These are phyloP conservation scores for Phyto melanocephala DNA, from an alignment of 2,888 invertebrate species.

Conservation along the genomic window DNA sequence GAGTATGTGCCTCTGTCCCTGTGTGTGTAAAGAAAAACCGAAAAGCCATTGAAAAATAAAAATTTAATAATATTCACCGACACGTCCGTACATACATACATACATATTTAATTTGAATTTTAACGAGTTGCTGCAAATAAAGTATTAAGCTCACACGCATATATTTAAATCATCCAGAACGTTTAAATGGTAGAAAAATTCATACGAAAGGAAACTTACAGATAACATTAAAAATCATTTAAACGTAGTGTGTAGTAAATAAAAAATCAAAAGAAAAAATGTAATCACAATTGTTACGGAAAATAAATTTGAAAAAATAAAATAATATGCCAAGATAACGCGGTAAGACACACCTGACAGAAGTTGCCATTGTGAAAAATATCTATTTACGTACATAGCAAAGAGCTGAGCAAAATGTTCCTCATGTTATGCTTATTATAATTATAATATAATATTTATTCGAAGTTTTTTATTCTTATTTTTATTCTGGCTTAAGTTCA, in stretches of 20 bases:
- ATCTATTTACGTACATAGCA: no score
- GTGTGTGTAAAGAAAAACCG: background rate
- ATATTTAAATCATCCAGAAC: slow-evolving; percentile 1
- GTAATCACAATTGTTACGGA: background rate
- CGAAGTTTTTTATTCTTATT: no score
- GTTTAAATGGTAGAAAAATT: slow-evolving; percentile 11
- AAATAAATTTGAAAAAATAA: background rate
- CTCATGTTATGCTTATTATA: no score
- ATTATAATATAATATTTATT: no score
- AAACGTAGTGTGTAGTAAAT: background rate
- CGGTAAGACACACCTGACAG: slow-evolving; percentile 18
- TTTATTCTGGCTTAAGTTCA: no score
- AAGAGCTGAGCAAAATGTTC: no score
- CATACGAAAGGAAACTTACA: slow-evolving; percentile 7
- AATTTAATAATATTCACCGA: slow-evolving; percentile 14
- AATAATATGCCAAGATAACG: background rate
- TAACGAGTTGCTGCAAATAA: background rate
- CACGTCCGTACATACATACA: no score
- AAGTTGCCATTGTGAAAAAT: slow-evolving; percentile 12
- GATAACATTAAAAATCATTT: slow-evolving; percentile 32
- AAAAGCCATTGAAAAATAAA: no score
- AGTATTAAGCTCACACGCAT: slow-evolving; percentile 4
- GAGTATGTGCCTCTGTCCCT: no score
- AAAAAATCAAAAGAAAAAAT: background rate
- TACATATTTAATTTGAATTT: slow-evolving; percentile 15